Evolutionary conservation across 1,140 invertebrate species (phyloP).

Genomic region (Drosophila nigrodunni): DNA sequence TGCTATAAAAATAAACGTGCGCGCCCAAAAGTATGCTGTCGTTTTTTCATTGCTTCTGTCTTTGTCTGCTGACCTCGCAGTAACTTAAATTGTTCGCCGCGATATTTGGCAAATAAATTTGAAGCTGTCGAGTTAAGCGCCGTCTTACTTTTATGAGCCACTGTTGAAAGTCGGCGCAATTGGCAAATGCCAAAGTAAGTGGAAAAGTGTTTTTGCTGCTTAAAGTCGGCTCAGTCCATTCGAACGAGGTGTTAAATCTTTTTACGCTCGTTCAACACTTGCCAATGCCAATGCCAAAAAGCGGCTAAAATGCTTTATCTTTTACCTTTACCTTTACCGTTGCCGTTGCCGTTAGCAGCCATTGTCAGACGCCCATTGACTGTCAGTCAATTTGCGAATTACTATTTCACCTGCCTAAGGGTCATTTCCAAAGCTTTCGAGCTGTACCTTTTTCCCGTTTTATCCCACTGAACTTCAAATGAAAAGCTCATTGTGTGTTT

Average conservation of each 20-base stretch:
- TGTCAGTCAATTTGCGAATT: constrained; percentile 78
- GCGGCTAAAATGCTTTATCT: constrained; percentile 32
- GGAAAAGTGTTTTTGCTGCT: neutral
- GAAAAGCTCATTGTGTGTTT: constrained; percentile 33
- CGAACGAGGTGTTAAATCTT: constrained; percentile 63
- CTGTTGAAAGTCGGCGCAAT: constrained; percentile 22
- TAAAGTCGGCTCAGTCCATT: constrained; percentile 1
- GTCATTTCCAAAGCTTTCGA: constrained; percentile 34
- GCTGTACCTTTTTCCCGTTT: constrained; percentile 32
- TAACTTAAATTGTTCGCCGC: constrained; percentile 57
- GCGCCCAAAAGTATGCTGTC: constrained; percentile 41
- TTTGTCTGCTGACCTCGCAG: constrained; percentile 52
- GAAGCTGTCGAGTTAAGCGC: constrained; percentile 15
- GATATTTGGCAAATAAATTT: constrained; percentile 26
- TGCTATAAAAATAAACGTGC: constrained; percentile 60
- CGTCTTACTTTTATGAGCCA: constrained; percentile 44
- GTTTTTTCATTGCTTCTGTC: constrained; percentile 27
- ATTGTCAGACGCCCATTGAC: constrained; percentile 54
- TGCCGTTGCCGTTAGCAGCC: constrained; percentile 25
- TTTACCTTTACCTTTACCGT: neutral
- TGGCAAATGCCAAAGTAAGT: constrained; percentile 2
- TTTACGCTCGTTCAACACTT: constrained; percentile 41
- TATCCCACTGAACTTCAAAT: constrained; percentile 19
- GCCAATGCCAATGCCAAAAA: constrained; percentile 48
- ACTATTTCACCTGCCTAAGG: constrained; percentile 65